These are phyloP conservation scores for Spodoptera littoralis DNA, from an alignment of 2,888 invertebrate genomes.

Conservation along the genomic window DNA sequence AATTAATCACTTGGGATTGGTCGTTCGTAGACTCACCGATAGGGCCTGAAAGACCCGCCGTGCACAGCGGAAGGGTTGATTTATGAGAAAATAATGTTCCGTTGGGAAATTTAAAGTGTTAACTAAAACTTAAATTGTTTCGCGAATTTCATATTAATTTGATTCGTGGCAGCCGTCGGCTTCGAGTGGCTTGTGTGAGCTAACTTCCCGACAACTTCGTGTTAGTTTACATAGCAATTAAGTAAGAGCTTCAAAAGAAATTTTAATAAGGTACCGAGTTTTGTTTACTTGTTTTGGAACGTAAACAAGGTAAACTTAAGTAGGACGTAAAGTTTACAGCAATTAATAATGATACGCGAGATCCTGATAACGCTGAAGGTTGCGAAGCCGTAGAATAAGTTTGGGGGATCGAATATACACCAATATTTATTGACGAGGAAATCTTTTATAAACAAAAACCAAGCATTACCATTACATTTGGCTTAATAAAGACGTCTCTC, in stretches of 20 bases:
- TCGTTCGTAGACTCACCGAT: constrained; percentile 73
- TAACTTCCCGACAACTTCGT: constrained; percentile 42
- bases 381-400: too few relatives aligned
- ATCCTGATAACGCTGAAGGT: constrained; percentile 24
- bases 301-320: constrained; percentile 35
- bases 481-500: too few relatives aligned
- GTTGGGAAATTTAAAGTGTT: constrained; percentile 76
- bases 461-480: too few relatives aligned
- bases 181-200: constrained; percentile 46
- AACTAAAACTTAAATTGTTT: constrained; percentile 67
- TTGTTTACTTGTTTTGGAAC: constrained; percentile 35
- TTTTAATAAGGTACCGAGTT: constrained; percentile 44
- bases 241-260: constrained; percentile 41
- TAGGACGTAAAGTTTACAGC: constrained; percentile 18
- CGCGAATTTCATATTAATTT: constrained; percentile 66
- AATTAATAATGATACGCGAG: constrained; percentile 41
- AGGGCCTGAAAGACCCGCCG: constrained; percentile 70
- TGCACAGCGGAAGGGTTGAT: constrained; percentile 77
- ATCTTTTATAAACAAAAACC: too few relatives aligned
- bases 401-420: too few relatives aligned
- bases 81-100: constrained; percentile 85
- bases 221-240: constrained; percentile 52
- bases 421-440: too few relatives aligned
- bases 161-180: constrained; percentile 43
- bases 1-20: constrained; percentile 85